Evolutionary conservation across 2,113 vertebrate species (phyloP).

Genomic region (Phylloscopus trochiloides): DNA sequence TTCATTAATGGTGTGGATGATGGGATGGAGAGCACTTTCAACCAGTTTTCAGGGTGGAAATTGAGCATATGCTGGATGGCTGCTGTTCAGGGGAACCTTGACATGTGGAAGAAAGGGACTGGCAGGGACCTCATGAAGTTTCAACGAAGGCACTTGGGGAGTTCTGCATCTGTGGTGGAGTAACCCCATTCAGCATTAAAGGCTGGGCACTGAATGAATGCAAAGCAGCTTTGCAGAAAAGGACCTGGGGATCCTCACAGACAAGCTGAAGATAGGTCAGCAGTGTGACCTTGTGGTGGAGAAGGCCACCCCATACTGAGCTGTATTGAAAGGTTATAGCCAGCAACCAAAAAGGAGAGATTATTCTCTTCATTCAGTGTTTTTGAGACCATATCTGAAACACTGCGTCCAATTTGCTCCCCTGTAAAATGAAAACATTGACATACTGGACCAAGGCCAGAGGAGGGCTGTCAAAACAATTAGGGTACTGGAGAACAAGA

Average conservation of each 20-base stretch:
- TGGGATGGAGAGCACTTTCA: not conserved
- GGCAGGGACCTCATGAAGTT: not conserved
- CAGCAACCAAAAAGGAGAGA: not conserved
- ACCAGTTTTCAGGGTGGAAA: not conserved
- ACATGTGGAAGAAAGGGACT: not conserved
- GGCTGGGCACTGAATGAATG: not conserved
- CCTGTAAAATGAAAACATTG: constrained; percentile 8
- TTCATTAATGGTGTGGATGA: not conserved
- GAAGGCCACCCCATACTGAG: constrained; percentile 1
- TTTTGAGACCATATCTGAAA: not conserved
- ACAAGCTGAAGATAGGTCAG: constrained; percentile 1
- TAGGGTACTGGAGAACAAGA: not conserved
- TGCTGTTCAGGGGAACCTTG: not conserved
- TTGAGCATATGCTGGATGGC: not conserved
- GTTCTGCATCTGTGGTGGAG: not conserved
- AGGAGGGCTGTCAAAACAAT: constrained; percentile 27
- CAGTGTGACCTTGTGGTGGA: constrained; percentile 13
- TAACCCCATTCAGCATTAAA: not conserved
- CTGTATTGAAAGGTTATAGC: not conserved
- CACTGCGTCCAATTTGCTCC: not conserved
- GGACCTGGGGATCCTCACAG: not conserved
- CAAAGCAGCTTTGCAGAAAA: not conserved
- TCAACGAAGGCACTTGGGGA: not conserved
- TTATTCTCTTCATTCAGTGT: not conserved
- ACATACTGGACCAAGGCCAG: constrained; percentile 26